Base-by-base conservation (phyloP, 2,888 invertebrate species). In the Oxyteleia sp. region DNA sequence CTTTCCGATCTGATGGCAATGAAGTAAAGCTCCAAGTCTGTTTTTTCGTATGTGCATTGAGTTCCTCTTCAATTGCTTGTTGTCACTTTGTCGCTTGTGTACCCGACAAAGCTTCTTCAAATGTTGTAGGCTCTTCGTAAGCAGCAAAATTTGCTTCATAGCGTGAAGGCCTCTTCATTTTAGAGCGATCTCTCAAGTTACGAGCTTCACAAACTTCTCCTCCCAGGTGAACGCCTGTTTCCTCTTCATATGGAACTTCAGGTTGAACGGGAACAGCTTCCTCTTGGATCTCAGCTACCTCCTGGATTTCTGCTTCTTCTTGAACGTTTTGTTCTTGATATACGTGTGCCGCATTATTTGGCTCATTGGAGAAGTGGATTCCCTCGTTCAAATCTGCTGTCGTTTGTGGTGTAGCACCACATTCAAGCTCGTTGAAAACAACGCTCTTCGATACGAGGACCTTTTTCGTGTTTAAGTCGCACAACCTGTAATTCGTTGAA, bases 401-500 rank as follows among this genome's bases (percentile, higher is more conserved):
- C 10, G 10, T 10, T 32, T 32, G 8, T 32, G 32, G 2, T 32
- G 4, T 32, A 4, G 5, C 10, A 7, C 10, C 32, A 8, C 1
- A 10, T 8, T 10, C 10, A 10, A 10, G 10, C 10, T 32, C 32
- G 32, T 32, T 10, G 8, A 38, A 38, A 4, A n/a, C 57, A 13
- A 78, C 82, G 8, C 61, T 10, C 4, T 71, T 55, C 11, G 45
- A 68, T 10, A 82, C 18, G 20, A 18, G n/a, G 0, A 78, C 51
- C 15, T 18, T 59, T 20, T 29, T 29, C 5, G 41, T 69, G 2
- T 2, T 4, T 10, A 26, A 18, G 8, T 82, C 51, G 18, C 29
- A 82, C 1, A 47, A 26, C n/a, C 82, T 18, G 15, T 78, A 82
- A 18, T 78, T 82, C 4, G 29, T 16, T 18, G 82, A 82, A 11